Base-by-base conservation (phyloP, 2,888 invertebrate species). In the Drosophila anceps region DNA sequence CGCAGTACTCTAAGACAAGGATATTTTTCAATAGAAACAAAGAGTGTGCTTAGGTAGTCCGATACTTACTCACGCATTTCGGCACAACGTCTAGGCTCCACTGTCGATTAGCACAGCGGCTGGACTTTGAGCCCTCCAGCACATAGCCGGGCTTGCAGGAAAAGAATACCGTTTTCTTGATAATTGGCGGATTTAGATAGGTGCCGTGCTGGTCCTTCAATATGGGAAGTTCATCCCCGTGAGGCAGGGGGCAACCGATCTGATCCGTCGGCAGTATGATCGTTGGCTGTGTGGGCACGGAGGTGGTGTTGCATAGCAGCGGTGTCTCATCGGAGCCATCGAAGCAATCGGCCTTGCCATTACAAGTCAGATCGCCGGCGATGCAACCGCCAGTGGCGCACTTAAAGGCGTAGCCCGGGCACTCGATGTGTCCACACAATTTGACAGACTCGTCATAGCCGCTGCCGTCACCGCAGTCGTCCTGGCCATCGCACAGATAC, bases 291-390 rank as follows among this genome's bases (percentile, higher is more conserved):
- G n/a, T 48, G 1, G 60, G 44, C 6, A 31, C 29, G 0, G 33
- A 35, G 18, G 90, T 88, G 9, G 84, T 88, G 39, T 87, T 87
- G 63, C 86, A 87, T 1, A 87, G 64, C 20, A 71, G 20, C 2
- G 90, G 81, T 0, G 89, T 66, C 72, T 87, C 86, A 18, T 87
- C 86, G 20, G 90, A 54, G 0, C 70, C 81, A 41, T 87, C 86
- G 24, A 67, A 75, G 46, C 86, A 87, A 13, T 87, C 81, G 4
- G 31, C 31, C 3, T 59, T 55, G 8, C 75, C 71, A 50, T 86
- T 66, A 66, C 86, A 86, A 0, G n/a, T 59, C 4, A 67, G 15
- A 6, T 50, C 12, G 3, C 43, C 68, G 10, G 79, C 55, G 8
- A 86, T 83, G 72, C 86, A 86, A 57, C 74, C 70, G 18, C 86